These are phyloP conservation scores for Pemphredon lugubris DNA, from an alignment of 2,888 invertebrate species.

Conservation along the genomic window DNA sequence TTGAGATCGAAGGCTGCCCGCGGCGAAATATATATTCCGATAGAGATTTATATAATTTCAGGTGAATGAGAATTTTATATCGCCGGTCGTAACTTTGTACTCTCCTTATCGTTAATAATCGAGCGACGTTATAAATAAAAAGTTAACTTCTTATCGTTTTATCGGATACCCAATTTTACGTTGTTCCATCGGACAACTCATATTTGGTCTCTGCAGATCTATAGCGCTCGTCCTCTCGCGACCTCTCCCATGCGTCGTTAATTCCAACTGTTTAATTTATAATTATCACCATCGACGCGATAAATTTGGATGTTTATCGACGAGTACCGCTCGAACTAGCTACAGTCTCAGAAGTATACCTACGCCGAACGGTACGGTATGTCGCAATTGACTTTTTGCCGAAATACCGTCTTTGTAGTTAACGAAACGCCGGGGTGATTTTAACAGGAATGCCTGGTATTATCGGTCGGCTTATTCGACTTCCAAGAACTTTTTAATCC, in stretches of 20 bases:
- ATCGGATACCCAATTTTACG: too few relatives aligned
- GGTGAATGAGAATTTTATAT: not conserved
- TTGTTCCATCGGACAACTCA: too few relatives aligned
- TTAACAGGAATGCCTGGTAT: slow-evolving; percentile 43
- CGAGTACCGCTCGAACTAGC: slow-evolving; percentile 19
- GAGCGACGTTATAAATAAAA: too few relatives aligned
- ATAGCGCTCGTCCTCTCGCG: too few relatives aligned
- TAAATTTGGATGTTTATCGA: not conserved
- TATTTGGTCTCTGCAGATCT: too few relatives aligned
- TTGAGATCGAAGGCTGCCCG: slow-evolving; percentile 27
- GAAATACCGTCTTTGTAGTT: slow-evolving; percentile 21
- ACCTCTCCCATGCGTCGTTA: too few relatives aligned
- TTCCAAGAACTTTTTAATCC: slow-evolving; percentile 43
- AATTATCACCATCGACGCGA: too few relatives aligned
- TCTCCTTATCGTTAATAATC: too few relatives aligned
- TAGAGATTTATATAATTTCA: not conserved
- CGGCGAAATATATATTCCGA: slow-evolving; percentile 18
- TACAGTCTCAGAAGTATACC: slow-evolving; percentile 9
- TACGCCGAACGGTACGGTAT: slow-evolving; percentile 1
- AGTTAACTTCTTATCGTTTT: too few relatives aligned
- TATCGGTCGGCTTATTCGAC: slow-evolving; percentile 36
- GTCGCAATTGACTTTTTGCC: slow-evolving; percentile 10
- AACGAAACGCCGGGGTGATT: slow-evolving; percentile 31
- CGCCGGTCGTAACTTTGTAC: too few relatives aligned
- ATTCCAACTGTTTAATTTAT: too few relatives aligned